Percentiles rank a stretch among this genome's conserved stretches.
Evolutionary conservation across 2,797 vertebrate species (phyloP).

Genomic region (Phrynocephalus vlangalii): DNA sequence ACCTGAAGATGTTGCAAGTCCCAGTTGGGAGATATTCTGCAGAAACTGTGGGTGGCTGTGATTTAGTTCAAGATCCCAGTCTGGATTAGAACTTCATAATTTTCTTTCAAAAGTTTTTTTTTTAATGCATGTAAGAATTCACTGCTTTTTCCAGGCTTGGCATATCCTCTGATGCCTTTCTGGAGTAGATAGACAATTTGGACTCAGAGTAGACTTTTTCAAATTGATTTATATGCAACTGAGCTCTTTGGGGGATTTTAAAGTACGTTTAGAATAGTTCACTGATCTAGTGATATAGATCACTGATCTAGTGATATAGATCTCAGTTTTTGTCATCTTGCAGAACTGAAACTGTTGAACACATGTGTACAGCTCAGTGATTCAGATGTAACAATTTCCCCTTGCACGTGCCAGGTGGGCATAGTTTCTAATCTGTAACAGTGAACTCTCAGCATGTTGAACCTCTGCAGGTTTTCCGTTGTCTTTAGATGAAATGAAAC

Average conservation of each 20-base stretch:
- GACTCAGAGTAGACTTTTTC: too few species aligned
- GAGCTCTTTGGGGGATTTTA: background rate
- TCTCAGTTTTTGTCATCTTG: background rate
- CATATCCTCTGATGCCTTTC: background rate
- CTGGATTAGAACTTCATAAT: too few species aligned
- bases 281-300: background rate
- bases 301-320: background rate
- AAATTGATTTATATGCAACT: background rate
- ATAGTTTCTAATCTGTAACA: background rate
- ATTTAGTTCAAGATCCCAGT: too few species aligned
- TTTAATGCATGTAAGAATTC: background rate
- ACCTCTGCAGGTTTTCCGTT: background rate
- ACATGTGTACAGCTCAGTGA: background rate
- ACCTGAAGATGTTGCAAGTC: too few species aligned
- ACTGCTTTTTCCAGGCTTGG: background rate
- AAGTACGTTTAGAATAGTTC: background rate
- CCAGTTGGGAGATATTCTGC: too few species aligned
- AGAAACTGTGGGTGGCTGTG: background rate
- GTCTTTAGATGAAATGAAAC: background rate
- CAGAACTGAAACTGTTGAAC: slow-evolving; percentile 9
- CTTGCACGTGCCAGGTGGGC: background rate
- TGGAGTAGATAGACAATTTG: background rate
- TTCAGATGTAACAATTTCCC: background rate
- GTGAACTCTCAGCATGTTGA: background rate
- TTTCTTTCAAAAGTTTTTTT: background rate